phyloP scores from a whole-genome alignment of 2,797 vertebrate species.

The Parauchenoglanis punctatus region DNA sequence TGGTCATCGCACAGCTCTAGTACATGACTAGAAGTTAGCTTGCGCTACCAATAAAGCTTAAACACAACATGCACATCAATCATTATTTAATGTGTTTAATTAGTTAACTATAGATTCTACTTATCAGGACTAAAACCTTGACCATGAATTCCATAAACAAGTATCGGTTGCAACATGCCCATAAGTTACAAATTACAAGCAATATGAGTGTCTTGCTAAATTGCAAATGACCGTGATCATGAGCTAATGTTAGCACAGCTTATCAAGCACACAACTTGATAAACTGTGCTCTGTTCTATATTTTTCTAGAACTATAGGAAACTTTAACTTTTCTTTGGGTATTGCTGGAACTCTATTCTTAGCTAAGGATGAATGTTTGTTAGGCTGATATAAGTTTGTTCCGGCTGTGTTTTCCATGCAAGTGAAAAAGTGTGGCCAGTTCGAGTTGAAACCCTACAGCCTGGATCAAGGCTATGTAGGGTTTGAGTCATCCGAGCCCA shows the following conservation, averaged over 20 bases:
- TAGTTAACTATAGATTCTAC: not conserved
- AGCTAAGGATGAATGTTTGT: not conserved
- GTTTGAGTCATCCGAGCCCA: not conserved
- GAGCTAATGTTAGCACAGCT: not conserved
- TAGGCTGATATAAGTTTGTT: not conserved
- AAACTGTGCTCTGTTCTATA: not conserved
- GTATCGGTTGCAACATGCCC: not conserved
- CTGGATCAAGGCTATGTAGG: slow-evolving; percentile 15
- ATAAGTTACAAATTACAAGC: not conserved
- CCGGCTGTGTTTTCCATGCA: not conserved
- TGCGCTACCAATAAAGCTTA: not conserved
- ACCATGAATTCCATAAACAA: not conserved
- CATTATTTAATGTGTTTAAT: not conserved
- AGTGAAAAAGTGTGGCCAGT: slow-evolving; percentile 59
- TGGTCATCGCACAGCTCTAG: no score
- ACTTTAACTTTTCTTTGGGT: not conserved
- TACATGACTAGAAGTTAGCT: not conserved
- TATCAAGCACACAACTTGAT: not conserved
- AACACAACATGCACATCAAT: not conserved
- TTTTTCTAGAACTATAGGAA: not conserved
- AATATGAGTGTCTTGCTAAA: not conserved
- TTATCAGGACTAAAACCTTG: not conserved
- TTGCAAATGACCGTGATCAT: not conserved
- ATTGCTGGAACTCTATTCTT: not conserved
- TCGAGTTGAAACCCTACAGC: slow-evolving; percentile 47